Evolutionary conservation across 2,888 invertebrate genomes (phyloP).

Genomic region (Calliopum simillimum): DNA sequence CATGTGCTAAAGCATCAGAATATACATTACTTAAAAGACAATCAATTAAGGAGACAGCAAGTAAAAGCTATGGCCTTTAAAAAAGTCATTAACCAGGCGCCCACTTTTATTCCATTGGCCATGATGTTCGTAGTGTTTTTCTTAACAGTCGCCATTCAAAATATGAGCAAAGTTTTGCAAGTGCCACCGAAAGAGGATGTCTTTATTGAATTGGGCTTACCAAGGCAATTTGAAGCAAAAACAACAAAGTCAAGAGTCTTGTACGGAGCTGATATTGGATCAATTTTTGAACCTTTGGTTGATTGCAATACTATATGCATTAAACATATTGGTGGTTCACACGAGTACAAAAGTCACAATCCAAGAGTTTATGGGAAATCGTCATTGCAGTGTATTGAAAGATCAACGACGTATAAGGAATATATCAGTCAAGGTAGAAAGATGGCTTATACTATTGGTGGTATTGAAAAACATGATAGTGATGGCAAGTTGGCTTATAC

Average conservation of each 20-base stretch:
- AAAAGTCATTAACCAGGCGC: slow-evolving; percentile 55
- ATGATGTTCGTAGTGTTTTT: slow-evolving; percentile 69
- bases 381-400: background rate
- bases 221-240: too few species aligned
- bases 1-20: slow-evolving; percentile 26
- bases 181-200: slow-evolving; percentile 32
- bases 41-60: slow-evolving; percentile 43
- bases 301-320: too few species aligned
- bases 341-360: slow-evolving; percentile 49
- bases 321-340: too few species aligned
- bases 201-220: too few species aligned
- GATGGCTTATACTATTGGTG: background rate
- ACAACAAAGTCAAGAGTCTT: too few species aligned
- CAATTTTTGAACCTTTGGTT: too few species aligned
- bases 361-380: slow-evolving; percentile 5
- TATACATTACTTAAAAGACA: background rate
- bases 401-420: too few species aligned
- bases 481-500: slow-evolving; percentile 11
- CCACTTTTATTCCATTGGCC: slow-evolving; percentile 54
- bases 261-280: too few species aligned
- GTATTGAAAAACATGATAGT: slow-evolving; percentile 23
- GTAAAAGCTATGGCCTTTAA: slow-evolving; percentile 57
- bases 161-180: slow-evolving; percentile 45
- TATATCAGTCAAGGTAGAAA: too few species aligned
- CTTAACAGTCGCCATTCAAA: slow-evolving; percentile 49